phyloP scores from a whole-genome alignment of 2,797 vertebrate genomes.

The Acanthurus leucopareius region DNA sequence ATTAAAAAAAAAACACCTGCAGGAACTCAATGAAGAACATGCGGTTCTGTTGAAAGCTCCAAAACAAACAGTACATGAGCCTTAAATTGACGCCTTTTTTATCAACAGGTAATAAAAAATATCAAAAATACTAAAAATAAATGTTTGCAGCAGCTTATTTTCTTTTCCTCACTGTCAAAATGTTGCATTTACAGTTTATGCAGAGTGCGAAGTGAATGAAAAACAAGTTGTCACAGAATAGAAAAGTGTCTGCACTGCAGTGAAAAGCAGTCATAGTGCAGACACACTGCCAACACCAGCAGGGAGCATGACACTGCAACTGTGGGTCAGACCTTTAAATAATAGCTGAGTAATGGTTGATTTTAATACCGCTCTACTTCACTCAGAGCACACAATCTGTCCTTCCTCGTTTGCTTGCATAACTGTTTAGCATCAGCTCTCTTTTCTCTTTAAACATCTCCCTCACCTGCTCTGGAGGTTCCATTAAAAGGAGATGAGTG shows the following conservation, averaged over 20 bases:
- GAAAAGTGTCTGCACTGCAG: slow-evolving; percentile 10
- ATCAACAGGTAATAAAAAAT: background rate
- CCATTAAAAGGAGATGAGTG: slow-evolving; percentile 35
- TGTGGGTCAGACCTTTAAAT: slow-evolving; percentile 29
- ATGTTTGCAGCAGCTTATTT: background rate
- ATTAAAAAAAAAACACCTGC: background rate
- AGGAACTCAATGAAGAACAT: background rate
- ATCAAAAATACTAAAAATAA: background rate
- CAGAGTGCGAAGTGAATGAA: background rate
- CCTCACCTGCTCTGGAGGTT: slow-evolving; percentile 34
- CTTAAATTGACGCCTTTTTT: background rate
- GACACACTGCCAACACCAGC: background rate
- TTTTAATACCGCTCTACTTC: slow-evolving; percentile 19
- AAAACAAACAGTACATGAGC: background rate
- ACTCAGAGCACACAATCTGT: slow-evolving; percentile 2
- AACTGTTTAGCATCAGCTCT: background rate
- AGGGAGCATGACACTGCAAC: background rate
- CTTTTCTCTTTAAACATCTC: background rate
- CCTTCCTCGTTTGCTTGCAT: background rate
- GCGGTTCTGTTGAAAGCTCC: background rate
- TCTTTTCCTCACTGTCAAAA: background rate
- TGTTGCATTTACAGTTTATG: background rate
- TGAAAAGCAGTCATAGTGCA: background rate
- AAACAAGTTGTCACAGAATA: background rate
- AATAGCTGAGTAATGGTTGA: slow-evolving; percentile 15